phyloP scores from a whole-genome alignment of 2,888 invertebrate genomes.

The Acanthopleura granulata region DNA sequence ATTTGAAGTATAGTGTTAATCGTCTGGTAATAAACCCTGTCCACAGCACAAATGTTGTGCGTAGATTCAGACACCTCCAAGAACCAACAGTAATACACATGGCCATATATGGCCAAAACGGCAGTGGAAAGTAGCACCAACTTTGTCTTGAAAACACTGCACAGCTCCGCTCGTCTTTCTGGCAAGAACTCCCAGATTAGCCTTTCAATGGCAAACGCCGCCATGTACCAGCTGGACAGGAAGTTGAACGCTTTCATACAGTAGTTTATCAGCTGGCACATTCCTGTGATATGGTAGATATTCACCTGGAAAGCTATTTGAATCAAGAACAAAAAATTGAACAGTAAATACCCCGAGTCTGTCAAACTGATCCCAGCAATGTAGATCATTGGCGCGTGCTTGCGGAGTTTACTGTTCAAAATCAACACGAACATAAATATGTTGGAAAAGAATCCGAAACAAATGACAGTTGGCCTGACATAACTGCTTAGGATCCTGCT shows the following conservation, averaged over 20 bases:
- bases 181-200: constrained; percentile 12
- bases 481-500: background rate
- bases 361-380: background rate
- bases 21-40: background rate
- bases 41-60: background rate
- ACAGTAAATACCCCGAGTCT: background rate
- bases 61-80: background rate
- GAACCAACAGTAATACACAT: constrained; percentile 10
- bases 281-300: background rate
- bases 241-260: background rate
- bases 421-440: constrained; percentile 12
- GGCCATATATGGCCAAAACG: constrained; percentile 6
- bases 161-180: background rate
- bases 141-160: constrained; percentile 11
- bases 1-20: background rate
- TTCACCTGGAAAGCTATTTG: background rate
- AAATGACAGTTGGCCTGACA: background rate
- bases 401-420: background rate
- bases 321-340: background rate
- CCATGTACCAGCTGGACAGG: constrained; percentile 4
- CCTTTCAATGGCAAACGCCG: background rate
- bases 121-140: background rate
- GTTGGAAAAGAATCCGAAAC: background rate
- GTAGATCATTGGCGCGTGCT: background rate
- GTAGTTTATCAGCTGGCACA: constrained; percentile 17